Evolutionary conservation across 2,113 vertebrate genomes (phyloP).

Genomic region (Polypterus senegalus): DNA sequence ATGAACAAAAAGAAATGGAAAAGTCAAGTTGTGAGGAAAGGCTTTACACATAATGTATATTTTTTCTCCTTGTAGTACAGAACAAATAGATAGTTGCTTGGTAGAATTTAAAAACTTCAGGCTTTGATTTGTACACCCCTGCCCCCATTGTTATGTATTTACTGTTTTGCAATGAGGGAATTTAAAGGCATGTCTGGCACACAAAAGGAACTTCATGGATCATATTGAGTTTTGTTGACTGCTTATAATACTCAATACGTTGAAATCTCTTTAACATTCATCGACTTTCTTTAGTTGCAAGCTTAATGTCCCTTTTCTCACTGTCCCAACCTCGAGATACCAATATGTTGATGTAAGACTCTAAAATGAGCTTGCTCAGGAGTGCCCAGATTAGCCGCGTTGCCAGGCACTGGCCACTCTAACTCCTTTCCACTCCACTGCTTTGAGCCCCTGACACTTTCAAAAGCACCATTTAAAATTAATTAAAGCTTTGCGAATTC

Average conservation of each 20-base stretch:
- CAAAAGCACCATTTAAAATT: slow-evolving; percentile 96
- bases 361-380: slow-evolving; percentile 66
- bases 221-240: too few species aligned
- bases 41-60: too few species aligned
- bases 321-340: slow-evolving; percentile 59
- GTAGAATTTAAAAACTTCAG: too few species aligned
- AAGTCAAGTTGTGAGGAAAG: too few species aligned
- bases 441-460: slow-evolving; percentile 74
- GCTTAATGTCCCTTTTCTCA: slow-evolving; percentile 12
- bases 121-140: too few species aligned
- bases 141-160: too few species aligned
- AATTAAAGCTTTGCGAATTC: slow-evolving; percentile 83
- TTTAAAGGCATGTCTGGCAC: too few species aligned
- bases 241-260: background rate
- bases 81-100: too few species aligned
- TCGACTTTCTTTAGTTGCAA: slow-evolving; percentile 15
- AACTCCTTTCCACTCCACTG: slow-evolving; percentile 85
- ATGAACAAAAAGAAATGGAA: too few species aligned
- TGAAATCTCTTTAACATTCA: slow-evolving; percentile 6
- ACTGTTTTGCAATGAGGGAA: too few species aligned
- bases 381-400: slow-evolving; percentile 70
- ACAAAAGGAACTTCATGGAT: too few species aligned
- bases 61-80: too few species aligned
- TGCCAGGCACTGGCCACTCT: slow-evolving; percentile 77
- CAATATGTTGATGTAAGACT: slow-evolving; percentile 83